These are phyloP conservation scores for Crypturellus tataupa DNA, from an alignment of 2,797 vertebrate species.

Conservation along the genomic window DNA sequence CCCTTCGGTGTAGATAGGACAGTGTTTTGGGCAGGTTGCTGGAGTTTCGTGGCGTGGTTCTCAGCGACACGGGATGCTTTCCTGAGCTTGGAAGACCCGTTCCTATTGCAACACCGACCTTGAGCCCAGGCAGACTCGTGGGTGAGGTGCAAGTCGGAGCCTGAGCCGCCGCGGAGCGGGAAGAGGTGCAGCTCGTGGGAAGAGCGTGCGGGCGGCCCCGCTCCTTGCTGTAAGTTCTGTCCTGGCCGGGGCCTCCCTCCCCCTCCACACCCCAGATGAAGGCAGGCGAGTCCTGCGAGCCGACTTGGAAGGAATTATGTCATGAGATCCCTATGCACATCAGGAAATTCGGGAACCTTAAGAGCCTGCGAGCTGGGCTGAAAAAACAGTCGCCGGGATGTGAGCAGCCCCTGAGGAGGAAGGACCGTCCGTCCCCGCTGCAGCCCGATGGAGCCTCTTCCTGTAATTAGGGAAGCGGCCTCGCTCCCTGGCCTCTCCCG, in stretches of 20 bases:
- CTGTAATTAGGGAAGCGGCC: background rate
- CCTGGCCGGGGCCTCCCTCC: background rate
- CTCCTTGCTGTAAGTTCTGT: background rate
- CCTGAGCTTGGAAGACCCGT: background rate
- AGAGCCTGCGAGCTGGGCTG: background rate
- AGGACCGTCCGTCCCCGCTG: background rate
- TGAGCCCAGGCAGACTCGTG: background rate
- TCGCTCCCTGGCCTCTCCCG: background rate
- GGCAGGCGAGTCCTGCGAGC: slow-evolving; percentile 22
- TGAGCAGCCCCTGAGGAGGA: background rate
- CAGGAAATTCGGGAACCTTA: slow-evolving; percentile 29
- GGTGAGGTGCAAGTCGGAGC: background rate
- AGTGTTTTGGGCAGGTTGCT: no score
- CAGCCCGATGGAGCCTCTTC: background rate
- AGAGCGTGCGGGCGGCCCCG: accelerated
- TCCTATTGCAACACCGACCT: background rate
- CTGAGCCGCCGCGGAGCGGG: background rate
- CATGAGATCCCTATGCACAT: slow-evolving; percentile 52
- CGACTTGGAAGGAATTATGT: slow-evolving; percentile 53
- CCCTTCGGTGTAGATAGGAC: no score
- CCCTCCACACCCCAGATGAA: slow-evolving; percentile 22
- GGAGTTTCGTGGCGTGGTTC: background rate
- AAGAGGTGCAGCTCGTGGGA: background rate
- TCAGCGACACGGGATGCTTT: background rate
- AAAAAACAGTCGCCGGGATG: background rate